Conservation (phyloP, 2,888 invertebrate genomes). For the Coelinius sp. region DNA sequence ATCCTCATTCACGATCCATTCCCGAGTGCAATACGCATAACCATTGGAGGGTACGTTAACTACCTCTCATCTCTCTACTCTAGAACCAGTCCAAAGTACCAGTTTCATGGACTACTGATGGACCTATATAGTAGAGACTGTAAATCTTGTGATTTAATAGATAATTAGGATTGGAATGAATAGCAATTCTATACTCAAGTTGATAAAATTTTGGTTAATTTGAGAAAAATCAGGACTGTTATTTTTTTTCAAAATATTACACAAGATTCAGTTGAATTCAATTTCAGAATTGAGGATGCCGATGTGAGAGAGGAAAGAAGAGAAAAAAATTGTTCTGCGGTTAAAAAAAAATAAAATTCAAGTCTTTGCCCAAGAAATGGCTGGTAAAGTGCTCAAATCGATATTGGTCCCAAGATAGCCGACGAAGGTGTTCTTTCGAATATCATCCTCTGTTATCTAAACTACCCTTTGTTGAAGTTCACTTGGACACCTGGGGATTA, state of each 20-base stretch:
- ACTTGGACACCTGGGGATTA: slow-evolving; percentile 24
- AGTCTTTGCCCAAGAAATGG: slow-evolving; percentile 34
- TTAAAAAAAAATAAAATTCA: slow-evolving; percentile 18
- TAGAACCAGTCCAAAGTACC: background rate
- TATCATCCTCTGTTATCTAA: slow-evolving; percentile 56
- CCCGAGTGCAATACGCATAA: background rate
- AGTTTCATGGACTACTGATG: slow-evolving; percentile 20
- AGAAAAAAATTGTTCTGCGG: slow-evolving; percentile 41
- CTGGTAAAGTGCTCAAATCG: slow-evolving; percentile 44
- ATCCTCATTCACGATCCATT: background rate
- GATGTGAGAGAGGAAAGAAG: background rate
- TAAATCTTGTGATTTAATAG: background rate
- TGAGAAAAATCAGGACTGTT: too few species aligned
- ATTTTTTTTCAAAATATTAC: too few species aligned
- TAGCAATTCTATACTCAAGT: too few species aligned
- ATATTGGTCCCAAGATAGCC: slow-evolving; percentile 52
- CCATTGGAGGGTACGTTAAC: background rate
- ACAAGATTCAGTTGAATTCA: too few species aligned
- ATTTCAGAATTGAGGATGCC: too few species aligned
- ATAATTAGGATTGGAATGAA: background rate
- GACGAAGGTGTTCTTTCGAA: slow-evolving; percentile 51
- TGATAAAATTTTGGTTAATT: too few species aligned
- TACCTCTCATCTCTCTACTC: background rate
- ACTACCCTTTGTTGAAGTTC: slow-evolving; percentile 53
- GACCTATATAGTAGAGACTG: background rate